These are phyloP conservation scores for Tamandua tetradactyla DNA, from an alignment of 2,797 vertebrate genomes.

Conservation along the genomic window DNA sequence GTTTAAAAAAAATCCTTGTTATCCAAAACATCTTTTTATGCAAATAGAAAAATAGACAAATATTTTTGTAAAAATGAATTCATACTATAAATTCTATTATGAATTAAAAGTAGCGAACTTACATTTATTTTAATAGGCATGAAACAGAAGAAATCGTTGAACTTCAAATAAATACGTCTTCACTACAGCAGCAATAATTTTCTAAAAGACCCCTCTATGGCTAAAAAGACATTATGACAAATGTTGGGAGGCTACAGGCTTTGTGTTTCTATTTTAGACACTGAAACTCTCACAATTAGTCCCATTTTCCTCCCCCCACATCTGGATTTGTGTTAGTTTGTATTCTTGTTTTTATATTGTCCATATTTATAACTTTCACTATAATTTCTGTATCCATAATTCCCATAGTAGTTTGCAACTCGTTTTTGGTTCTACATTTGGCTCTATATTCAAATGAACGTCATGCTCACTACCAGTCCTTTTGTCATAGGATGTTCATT, in stretches of 20 bases:
- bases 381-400: background rate
- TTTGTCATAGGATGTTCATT: background rate
- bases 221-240: conserved; percentile 3
- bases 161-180: conserved; percentile 22
- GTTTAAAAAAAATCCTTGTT: background rate
- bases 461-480: background rate
- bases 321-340: background rate
- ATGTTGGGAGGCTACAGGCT: background rate
- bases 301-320: background rate
- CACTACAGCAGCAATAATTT: background rate
- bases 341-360: background rate
- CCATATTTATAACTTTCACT: background rate
- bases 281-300: background rate
- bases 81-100: conserved; percentile 13
- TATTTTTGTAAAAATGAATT: conserved; percentile 1
- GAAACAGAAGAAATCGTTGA: background rate
- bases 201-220: background rate
- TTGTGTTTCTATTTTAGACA: background rate
- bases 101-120: conserved; percentile 51
- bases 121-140: conserved; percentile 8
- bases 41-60: background rate
- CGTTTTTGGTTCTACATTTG: background rate
- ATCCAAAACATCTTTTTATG: background rate
- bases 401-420: background rate
- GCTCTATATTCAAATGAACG: background rate